Evolutionary conservation across 2,797 vertebrate genomes (phyloP), one percentile per base, ranked within the genome.

Genomic region (Cephalopachus bancanus): DNA sequence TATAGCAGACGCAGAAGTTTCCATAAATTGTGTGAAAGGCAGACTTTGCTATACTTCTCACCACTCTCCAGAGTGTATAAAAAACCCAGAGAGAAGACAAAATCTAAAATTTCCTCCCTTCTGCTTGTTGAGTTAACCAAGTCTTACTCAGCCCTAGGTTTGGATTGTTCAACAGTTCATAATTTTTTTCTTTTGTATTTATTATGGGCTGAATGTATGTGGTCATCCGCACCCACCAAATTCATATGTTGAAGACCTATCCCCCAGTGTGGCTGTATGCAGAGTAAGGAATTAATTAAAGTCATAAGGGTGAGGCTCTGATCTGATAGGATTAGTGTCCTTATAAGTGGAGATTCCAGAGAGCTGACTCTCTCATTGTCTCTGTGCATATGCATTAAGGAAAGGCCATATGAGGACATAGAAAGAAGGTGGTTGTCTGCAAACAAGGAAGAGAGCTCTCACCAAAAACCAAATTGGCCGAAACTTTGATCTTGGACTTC

Each of bases 91-190:
- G 92, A 59, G 55, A 89, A 89, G 60, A 89, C 14, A 51, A 17
- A 2, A 89, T 96, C 64, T 94, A 80, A 93, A 86, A 78, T 90
- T 91, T 67, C 28, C 60, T 92, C 69, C 53, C 65, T 94, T 96
- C 26, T 69, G 59, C 22, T 94, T 94, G 95, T 57, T 16, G 33
- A 59, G 30, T 86, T 86, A 87, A 7, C 24, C 59, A 65, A 69
- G 10, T 74, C 53, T 95, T 81, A 83, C 11, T 85, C 22, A 75
- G 10, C 17, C 24, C 49, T n/a, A 83, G 10, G 22, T 93, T 91
- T 91, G 86, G 10, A 85, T 94, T 75, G 19, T 78, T 89, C 53
- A 62, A 20, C 37, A 60, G 28, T 80, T 92, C 16, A 33, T 57
- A n/a, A 30, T 79, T 60, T 51, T 12, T 37, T 20, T 30, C 60